phyloP scores from a whole-genome alignment of 2,797 vertebrate genomes.

The Enteromius mattozi region DNA sequence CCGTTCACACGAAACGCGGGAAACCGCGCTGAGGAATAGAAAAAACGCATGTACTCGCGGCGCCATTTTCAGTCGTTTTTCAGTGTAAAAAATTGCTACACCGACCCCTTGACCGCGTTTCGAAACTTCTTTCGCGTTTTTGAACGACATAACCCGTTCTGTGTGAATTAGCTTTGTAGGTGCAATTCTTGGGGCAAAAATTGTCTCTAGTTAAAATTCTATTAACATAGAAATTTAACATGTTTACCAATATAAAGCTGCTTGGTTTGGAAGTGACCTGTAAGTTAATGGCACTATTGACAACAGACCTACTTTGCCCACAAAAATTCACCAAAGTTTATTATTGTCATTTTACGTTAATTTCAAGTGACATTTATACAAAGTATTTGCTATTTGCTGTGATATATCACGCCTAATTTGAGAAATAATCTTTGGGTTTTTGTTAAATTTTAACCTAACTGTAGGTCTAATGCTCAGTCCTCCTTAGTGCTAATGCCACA shows the following conservation, averaged over 20 bases:
- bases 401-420: background rate
- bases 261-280: background rate
- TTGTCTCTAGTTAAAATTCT: no score
- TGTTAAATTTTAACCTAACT: background rate
- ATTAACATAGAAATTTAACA: no score
- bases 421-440: constrained; percentile 24
- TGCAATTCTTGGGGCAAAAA: background rate
- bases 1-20: background rate
- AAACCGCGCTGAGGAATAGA: background rate
- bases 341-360: background rate
- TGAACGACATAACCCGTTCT: background rate
- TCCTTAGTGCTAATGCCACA: background rate
- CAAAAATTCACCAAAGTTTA: background rate
- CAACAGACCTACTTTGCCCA: background rate
- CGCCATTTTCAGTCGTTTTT: background rate
- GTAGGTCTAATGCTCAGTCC: background rate
- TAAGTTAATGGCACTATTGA: background rate
- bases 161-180: background rate
- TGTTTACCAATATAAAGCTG: background rate
- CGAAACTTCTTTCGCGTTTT: background rate
- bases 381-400: background rate
- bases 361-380: background rate
- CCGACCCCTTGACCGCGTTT: background rate
- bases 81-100: background rate
- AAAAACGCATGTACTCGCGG: background rate